phyloP scores from a whole-genome alignment of 2,888 invertebrate genomes.

The Melanostoma mellinum region DNA sequence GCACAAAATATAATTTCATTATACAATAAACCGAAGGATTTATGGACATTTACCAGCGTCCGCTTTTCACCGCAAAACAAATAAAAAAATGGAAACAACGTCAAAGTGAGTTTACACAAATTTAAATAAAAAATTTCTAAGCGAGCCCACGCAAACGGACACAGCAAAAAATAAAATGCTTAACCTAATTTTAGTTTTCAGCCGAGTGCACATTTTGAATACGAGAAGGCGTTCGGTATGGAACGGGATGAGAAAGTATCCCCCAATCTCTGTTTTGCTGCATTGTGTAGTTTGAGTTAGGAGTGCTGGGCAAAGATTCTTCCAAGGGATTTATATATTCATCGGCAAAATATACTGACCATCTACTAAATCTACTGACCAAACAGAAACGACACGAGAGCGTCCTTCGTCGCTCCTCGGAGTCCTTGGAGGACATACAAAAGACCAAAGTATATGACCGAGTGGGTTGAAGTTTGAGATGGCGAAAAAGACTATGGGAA shows the following conservation, averaged over 20 bases:
- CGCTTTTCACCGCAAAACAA: neutral
- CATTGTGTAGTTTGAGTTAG: neutral
- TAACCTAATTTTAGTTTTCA: slow-evolving; percentile 62
- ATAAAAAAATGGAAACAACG: slow-evolving; percentile 8
- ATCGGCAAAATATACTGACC: slow-evolving; percentile 54
- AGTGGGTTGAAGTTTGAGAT: slow-evolving; percentile 1
- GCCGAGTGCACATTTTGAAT: slow-evolving; percentile 54
- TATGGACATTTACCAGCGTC: slow-evolving; percentile 45
- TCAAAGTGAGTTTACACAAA: slow-evolving; percentile 59
- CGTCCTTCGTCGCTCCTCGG: neutral
- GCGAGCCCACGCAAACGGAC: slow-evolving; percentile 22
- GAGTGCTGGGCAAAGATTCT: neutral
- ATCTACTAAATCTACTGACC: slow-evolving; percentile 62
- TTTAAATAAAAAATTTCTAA: slow-evolving; percentile 63
- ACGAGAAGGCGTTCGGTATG: neutral
- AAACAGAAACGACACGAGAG: slow-evolving; percentile 45
- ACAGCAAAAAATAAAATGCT: slow-evolving; percentile 36
- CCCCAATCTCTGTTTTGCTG: slow-evolving; percentile 14
- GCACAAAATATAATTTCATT: slow-evolving; percentile 69
- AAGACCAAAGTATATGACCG: slow-evolving; percentile 4
- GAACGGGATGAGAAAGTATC: slow-evolving; percentile 10
- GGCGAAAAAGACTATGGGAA: slow-evolving; percentile 33
- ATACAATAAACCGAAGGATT: slow-evolving; percentile 66
- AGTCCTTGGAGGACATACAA: neutral
- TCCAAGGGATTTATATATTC: slow-evolving; percentile 63